A percentile compares a stretch with the other conserved stretches of the same genome.
These are phyloP conservation scores for Echiichthys vipera DNA, from an alignment of 2,797 vertebrate genomes.

Conservation along the genomic window DNA sequence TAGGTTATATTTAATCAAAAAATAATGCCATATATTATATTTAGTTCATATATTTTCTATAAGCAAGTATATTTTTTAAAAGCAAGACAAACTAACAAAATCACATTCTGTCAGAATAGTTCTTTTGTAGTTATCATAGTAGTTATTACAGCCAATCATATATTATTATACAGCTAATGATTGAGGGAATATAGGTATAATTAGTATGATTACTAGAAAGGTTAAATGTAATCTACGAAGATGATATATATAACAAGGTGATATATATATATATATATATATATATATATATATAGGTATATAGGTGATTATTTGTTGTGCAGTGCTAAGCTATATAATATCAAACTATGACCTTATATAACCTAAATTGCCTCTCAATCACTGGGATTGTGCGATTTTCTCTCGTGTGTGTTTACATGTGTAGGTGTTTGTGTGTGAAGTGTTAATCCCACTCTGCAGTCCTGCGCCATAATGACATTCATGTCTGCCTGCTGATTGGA, in stretches of 20 bases:
- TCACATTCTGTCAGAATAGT: neutral
- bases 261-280: too few relatives aligned
- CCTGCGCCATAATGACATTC: slow-evolving; percentile 90
- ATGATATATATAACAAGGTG: neutral
- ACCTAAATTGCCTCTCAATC: neutral
- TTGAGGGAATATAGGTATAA: neutral
- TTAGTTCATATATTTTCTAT: neutral
- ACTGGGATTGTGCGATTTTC: slow-evolving; percentile 21
- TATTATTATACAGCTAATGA: neutral
- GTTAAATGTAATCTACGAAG: neutral
- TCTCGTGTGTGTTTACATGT: slow-evolving; percentile 34
- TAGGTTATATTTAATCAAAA: neutral
- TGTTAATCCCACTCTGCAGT: slow-evolving; percentile 76
- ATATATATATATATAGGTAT: neutral
- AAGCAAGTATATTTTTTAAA: neutral
- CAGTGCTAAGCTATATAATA: neutral
- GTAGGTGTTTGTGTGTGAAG: slow-evolving; percentile 51
- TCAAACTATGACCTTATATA: neutral
- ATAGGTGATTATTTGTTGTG: neutral
- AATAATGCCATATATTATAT: neutral
- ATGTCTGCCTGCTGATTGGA: slow-evolving; percentile 86
- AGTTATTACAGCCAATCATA: neutral
- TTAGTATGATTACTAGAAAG: neutral
- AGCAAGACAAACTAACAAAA: neutral
- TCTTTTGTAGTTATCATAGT: neutral